Percentiles rank a stretch among this genome's conserved stretches.
Conservation (phyloP, 2,797 vertebrate species). For the Graptemys geographica region DNA sequence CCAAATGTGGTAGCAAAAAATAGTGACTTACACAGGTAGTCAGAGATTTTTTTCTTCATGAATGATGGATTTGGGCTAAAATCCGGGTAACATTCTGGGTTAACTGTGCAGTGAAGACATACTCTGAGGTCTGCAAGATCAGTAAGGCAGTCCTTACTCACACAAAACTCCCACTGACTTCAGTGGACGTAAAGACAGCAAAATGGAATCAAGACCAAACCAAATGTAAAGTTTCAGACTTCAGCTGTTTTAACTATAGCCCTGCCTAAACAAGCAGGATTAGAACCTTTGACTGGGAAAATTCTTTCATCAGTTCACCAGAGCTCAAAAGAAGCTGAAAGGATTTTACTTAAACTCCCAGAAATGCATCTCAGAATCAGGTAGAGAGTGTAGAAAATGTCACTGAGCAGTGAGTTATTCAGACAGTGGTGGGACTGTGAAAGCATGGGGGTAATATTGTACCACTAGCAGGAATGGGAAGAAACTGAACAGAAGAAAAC, state of each 20-base stretch:
- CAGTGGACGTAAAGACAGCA: background rate
- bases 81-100: background rate
- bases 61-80: background rate
- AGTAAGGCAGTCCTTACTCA: slow-evolving; percentile 13
- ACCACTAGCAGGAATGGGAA: background rate
- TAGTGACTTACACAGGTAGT: background rate
- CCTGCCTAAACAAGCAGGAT: slow-evolving; percentile 3
- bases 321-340: slow-evolving; percentile 12
- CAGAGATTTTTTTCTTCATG: background rate
- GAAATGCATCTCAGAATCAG: background rate
- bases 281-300: background rate
- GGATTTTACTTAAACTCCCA: background rate
- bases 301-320: background rate
- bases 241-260: slow-evolving; percentile 10
- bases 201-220: background rate
- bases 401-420: background rate
- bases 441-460: background rate
- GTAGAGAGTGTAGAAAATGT: background rate
- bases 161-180: background rate
- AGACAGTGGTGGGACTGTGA: background rate
- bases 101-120: background rate
- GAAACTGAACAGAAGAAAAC: background rate
- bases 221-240: background rate
- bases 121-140: background rate
- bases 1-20: too few species aligned